These are phyloP conservation scores for Acropternis orthonyx DNA, from an alignment of 2,797 vertebrate species.

Conservation along the genomic window DNA sequence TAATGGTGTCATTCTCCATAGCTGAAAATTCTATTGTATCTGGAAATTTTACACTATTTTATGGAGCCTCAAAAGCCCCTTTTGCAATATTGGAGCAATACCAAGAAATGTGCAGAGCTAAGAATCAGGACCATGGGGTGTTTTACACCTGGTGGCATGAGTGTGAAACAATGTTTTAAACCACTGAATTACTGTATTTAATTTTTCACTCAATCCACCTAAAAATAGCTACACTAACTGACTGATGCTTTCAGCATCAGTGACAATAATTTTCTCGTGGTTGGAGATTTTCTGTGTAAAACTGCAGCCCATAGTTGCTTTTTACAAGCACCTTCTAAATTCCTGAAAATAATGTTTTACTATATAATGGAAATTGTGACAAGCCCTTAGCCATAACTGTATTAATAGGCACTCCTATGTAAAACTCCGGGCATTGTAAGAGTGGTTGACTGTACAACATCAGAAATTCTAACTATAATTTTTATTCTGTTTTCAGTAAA, in stretches of 20 bases:
- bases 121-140: background rate
- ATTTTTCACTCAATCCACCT: slow-evolving; percentile 21
- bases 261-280: slow-evolving; percentile 53
- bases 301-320: slow-evolving; percentile 38
- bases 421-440: background rate
- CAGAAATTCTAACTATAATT: background rate
- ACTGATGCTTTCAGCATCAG: slow-evolving; percentile 25
- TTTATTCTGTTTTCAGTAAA: background rate
- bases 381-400: background rate
- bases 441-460: background rate
- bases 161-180: slow-evolving; percentile 26
- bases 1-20: background rate
- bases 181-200: background rate
- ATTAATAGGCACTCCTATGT: background rate
- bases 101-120: background rate
- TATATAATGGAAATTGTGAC: slow-evolving; percentile 42
- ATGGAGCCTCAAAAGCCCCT: background rate
- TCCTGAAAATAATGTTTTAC: slow-evolving; percentile 30
- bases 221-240: slow-evolving; percentile 30
- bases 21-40: background rate
- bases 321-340: slow-evolving; percentile 37
- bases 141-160: background rate
- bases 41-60: background rate
- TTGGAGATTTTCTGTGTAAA: slow-evolving; percentile 24
- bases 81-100: background rate